Evolutionary conservation across 2,888 invertebrate genomes (phyloP), one percentile per base, ranked within the genome.

Genomic region (Odontomyia ornata): DNA sequence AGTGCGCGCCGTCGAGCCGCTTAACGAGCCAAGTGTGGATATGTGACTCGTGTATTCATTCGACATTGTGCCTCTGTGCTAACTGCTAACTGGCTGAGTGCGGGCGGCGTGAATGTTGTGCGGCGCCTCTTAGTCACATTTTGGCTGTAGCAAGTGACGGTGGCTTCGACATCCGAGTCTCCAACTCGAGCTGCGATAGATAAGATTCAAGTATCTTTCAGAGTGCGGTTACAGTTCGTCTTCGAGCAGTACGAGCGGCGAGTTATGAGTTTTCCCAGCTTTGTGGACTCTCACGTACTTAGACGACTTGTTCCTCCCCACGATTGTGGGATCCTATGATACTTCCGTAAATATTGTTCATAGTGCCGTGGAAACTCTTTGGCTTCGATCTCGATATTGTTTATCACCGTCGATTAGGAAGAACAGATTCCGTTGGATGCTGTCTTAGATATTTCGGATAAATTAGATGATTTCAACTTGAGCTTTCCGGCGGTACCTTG

Each of bases 71-170:
- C 46, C 36, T 36, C 36, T 36, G 36, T 36, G 9, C 36, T 36
- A 36, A 36, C 72, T 36, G 9, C 36, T 36, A 36, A 36, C 72
- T 36, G 36, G 36, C 23, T 47, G 69, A 73, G 73, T 73, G 73
- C 73, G 73, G 73, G 73, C 73, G 73, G 73, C 73, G 73, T 60
- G 73, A 73, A 57, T 60, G 60, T 73, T 73, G 73, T 25, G 73
- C 73, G 73, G 57, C 60, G 57, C 57, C 60, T 73, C 56, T 27
- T 72, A 73, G 73, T 73, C 73, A 73, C 73, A 73, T 60, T 73
- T 73, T 23, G 60, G 60, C 73, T 57, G 64, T 64, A 64, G 69
- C 69, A 69, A 73, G 73, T 57, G 73, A 60, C 46, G 73, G 73
- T 57, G 73, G 57, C 69, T 46, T 69, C 25, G 23, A 27, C 18